phyloP scores from a whole-genome alignment of 1,140 invertebrate species.

The Procambarus virginalis region DNA sequence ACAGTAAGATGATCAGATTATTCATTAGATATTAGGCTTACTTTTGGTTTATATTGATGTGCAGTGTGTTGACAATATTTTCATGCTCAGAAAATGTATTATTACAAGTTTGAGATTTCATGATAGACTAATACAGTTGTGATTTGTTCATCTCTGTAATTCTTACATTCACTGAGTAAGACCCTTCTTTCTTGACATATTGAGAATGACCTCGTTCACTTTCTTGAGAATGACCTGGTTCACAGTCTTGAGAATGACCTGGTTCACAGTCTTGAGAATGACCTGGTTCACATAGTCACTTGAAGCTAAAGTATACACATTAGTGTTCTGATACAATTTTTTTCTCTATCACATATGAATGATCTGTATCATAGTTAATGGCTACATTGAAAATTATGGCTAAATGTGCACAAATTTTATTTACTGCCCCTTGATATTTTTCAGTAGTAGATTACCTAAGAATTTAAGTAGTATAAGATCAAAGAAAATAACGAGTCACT shows the following conservation, averaged over 20 bases:
- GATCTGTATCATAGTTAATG: not conserved
- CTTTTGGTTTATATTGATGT: not conserved
- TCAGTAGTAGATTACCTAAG: too few species aligned
- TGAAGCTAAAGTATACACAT: not conserved
- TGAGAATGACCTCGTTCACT: conserved; percentile 23
- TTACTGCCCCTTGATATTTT: too few species aligned
- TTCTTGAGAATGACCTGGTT: too few species aligned
- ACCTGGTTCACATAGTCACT: too few species aligned
- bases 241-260: too few species aligned
- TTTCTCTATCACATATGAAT: not conserved
- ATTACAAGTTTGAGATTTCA: not conserved
- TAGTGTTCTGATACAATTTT: not conserved
- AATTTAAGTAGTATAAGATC: too few species aligned
- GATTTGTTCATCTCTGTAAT: not conserved
- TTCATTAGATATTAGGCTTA: not conserved
- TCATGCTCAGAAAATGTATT: not conserved
- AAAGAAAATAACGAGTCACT: too few species aligned
- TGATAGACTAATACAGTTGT: not conserved
- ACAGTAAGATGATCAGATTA: not conserved
- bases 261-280: too few species aligned
- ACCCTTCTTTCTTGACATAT: not conserved
- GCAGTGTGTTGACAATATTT: not conserved
- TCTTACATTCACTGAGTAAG: not conserved
- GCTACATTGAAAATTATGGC: too few species aligned
- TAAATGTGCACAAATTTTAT: too few species aligned